phyloP scores from a whole-genome alignment of 2,113 vertebrate genomes.

The Lasiurus cinereus region DNA sequence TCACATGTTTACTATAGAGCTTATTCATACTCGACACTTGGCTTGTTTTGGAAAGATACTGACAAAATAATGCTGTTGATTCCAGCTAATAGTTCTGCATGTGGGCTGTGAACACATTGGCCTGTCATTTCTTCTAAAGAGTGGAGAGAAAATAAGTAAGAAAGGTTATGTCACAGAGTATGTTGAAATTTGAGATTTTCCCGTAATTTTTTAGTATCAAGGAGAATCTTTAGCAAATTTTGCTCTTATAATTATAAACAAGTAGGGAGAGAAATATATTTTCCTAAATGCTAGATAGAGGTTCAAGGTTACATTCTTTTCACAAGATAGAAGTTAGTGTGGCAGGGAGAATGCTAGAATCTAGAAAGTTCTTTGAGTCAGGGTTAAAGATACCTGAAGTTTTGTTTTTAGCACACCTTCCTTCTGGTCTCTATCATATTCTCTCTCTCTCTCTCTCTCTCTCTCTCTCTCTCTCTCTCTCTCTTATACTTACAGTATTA shows the following conservation, averaged over 20 bases:
- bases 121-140: conserved; percentile 28
- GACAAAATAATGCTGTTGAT: conserved; percentile 39
- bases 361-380: background rate
- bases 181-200: conserved; percentile 13
- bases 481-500: background rate
- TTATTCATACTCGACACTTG: conserved; percentile 54
- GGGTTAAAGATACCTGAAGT: background rate
- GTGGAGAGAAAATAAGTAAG: background rate
- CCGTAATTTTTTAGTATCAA: conserved; percentile 7
- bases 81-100: background rate
- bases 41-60: conserved; percentile 59
- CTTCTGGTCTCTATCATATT: background rate
- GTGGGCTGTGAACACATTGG: conserved; percentile 18
- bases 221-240: background rate
- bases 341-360: background rate
- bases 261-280: background rate
- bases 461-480: no score
- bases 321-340: background rate
- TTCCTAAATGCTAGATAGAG: background rate
- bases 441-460: no score
- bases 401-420: background rate
- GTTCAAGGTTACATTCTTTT: conserved; percentile 7
- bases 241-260: background rate
- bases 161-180: background rate
- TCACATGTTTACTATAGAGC: conserved; percentile 53